phyloP scores from a whole-genome alignment of 2,113 vertebrate species.

The Todiramphus chloris region DNA sequence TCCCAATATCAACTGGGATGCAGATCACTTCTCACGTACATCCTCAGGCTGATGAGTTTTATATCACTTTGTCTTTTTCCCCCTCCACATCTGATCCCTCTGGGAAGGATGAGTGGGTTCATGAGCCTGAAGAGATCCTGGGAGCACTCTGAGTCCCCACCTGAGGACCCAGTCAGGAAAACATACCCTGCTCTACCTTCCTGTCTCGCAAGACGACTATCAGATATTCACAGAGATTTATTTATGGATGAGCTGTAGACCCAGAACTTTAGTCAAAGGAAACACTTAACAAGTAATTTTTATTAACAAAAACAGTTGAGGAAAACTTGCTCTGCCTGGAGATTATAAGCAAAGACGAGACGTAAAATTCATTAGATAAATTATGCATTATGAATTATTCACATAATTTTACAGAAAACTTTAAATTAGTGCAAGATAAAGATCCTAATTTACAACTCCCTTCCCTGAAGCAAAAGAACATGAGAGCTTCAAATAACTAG shows the following conservation, averaged over 20 bases:
- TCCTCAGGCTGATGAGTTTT: not conserved
- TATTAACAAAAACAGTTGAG: not conserved
- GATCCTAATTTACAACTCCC: not conserved
- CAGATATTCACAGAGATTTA: not conserved
- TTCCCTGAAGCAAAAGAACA: not conserved
- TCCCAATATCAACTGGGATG: not conserved
- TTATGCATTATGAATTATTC: not conserved
- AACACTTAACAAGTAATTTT: not conserved
- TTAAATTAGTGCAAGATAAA: constrained; percentile 1
- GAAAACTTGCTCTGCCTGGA: not conserved
- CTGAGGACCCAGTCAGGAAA: not conserved
- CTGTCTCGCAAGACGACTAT: not conserved
- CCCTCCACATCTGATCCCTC: not conserved
- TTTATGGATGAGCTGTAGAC: not conserved
- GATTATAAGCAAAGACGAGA: not conserved
- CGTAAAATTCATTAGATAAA: not conserved
- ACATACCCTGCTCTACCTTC: not conserved
- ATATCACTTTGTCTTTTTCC: not conserved
- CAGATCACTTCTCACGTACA: not conserved
- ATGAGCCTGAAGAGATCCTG: not conserved
- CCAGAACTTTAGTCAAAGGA: not conserved
- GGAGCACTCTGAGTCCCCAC: not conserved
- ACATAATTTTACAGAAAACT: not conserved
- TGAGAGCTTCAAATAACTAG: not conserved
- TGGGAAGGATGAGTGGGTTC: fast-evolving